phyloP scores from a whole-genome alignment of 2,797 vertebrate genomes.

The Propithecus deckenii region DNA sequence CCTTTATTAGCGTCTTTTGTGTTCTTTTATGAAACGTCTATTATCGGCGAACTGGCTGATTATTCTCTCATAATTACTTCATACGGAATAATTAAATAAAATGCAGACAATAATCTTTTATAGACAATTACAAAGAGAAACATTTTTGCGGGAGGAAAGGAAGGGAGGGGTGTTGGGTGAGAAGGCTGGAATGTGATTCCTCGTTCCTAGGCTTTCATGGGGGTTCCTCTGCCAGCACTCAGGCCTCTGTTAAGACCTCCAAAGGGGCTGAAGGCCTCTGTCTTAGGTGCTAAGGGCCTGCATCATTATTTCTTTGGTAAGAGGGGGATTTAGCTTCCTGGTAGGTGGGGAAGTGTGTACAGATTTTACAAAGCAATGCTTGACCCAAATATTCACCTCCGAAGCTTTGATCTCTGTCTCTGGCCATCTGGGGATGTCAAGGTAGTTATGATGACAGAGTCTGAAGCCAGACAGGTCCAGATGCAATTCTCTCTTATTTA shows the following conservation, averaged over 20 bases:
- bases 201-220: not conserved
- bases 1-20: constrained; percentile 82
- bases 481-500: not conserved
- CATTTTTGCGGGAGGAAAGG: constrained; percentile 69
- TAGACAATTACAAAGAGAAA: constrained; percentile 80
- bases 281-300: not conserved
- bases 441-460: not conserved
- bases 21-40: constrained; percentile 78
- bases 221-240: not conserved
- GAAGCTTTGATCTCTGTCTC: not conserved
- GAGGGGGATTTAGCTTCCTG: not conserved
- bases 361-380: constrained; percentile 41
- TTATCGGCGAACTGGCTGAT: constrained; percentile 76
- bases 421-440: not conserved
- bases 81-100: constrained; percentile 85
- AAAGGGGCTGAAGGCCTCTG: not conserved
- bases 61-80: constrained; percentile 83
- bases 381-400: not conserved
- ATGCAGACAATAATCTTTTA: constrained; percentile 84
- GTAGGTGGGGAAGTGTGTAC: not conserved
- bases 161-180: constrained; percentile 11
- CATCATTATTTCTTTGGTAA: not conserved
- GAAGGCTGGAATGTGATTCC: constrained; percentile 43
- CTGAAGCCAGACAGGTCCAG: not conserved
- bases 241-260: not conserved